Conservation (phyloP, 2,113 vertebrate genomes). For the Chaetorhynchus papuensis region DNA sequence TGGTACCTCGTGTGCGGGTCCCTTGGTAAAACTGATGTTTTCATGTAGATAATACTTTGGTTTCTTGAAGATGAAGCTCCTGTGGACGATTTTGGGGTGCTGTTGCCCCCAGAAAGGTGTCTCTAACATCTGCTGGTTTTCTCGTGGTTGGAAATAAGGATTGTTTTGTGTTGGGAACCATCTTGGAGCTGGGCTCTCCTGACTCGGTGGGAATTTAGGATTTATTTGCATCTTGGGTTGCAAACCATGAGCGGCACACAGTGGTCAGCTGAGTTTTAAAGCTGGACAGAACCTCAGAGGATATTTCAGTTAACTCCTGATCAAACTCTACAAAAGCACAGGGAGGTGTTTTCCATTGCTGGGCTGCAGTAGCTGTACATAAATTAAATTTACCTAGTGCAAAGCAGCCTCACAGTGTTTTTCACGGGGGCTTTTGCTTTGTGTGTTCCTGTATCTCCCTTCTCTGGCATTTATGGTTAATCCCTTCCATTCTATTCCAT, state of each 20-base stretch:
- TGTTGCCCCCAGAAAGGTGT: background rate
- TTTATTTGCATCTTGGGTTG: background rate
- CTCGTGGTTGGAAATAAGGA: background rate
- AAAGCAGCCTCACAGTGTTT: rapidly evolving
- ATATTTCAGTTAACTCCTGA: background rate
- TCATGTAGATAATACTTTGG: background rate
- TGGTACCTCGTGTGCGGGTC: rapidly evolving
- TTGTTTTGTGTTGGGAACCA: background rate
- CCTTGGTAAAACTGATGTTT: background rate
- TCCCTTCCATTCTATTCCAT: background rate
- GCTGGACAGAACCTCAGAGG: background rate
- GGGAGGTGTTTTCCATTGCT: background rate
- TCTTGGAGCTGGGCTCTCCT: background rate
- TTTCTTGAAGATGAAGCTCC: background rate
- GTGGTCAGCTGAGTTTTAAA: background rate
- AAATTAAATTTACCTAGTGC: background rate
- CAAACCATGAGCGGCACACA: background rate
- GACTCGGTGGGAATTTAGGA: background rate
- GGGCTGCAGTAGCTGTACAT: background rate
- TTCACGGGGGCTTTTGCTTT: background rate
- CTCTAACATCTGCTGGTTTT: background rate
- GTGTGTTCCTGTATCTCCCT: background rate
- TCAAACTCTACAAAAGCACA: background rate
- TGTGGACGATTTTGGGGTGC: background rate
- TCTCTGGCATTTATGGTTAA: rapidly evolving